Evolutionary conservation across 1,140 invertebrate species (phyloP).

Genomic region (Megalonaias nervosa): DNA sequence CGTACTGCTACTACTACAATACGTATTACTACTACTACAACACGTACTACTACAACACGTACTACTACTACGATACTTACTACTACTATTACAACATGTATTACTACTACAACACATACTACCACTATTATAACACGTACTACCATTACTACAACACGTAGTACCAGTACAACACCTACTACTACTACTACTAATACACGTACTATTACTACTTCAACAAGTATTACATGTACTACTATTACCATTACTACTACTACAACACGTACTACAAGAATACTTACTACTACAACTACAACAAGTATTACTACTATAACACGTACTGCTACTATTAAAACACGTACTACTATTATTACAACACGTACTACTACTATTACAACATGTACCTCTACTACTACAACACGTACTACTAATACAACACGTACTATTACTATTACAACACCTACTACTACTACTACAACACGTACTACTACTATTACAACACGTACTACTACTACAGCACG

Average conservation of each 20-base stretch:
- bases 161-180: neutral
- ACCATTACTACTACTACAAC: no score
- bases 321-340: neutral
- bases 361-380: neutral
- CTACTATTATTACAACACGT: neutral
- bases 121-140: neutral
- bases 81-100: slow-evolving; percentile 3
- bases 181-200: slow-evolving; percentile 3
- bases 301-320: neutral
- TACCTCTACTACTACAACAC: neutral
- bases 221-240: neutral
- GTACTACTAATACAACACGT: neutral
- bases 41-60: neutral
- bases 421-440: neutral
- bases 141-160: neutral
- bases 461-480: neutral
- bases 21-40: neutral
- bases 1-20: slow-evolving; percentile 1
- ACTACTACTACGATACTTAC: neutral
- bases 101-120: slow-evolving; percentile 1
- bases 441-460: neutral
- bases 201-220: neutral
- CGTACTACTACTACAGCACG: neutral
- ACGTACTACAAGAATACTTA: no score
- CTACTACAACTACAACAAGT: neutral